A percentile compares a stretch with the other conserved stretches of the same genome.
These are phyloP conservation scores for Peromyscus maniculatus DNA, from an alignment of 2,113 vertebrate genomes.

Conservation along the genomic window DNA sequence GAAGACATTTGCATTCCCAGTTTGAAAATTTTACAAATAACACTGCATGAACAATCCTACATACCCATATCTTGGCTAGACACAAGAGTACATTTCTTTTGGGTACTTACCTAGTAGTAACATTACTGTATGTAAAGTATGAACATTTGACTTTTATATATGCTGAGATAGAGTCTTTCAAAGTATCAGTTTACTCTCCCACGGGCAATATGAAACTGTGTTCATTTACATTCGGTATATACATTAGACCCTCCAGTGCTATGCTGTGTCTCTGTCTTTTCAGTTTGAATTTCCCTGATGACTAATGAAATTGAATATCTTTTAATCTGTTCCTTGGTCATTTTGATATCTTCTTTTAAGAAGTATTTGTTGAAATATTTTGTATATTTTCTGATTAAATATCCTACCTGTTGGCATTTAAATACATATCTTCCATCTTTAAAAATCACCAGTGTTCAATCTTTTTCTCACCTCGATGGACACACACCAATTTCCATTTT, in stretches of 20 bases:
- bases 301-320: not conserved
- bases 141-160: not conserved
- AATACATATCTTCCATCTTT: not conserved
- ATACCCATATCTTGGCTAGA: not conserved
- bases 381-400: not conserved
- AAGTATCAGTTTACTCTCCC: constrained; percentile 4
- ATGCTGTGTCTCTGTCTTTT: not conserved
- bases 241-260: constrained; percentile 30
- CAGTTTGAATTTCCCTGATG: not conserved
- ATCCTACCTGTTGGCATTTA: not conserved
- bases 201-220: constrained; percentile 5
- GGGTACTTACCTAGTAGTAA: not conserved
- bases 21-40: not conserved
- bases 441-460: not conserved
- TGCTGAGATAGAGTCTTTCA: not conserved
- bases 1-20: not conserved
- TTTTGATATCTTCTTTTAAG: not conserved
- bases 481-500: not conserved
- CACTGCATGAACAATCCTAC: not conserved
- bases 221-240: constrained; percentile 36
- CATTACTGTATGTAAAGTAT: not conserved
- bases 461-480: not conserved
- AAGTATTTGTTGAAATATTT: not conserved
- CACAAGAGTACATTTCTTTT: not conserved
- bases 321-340: constrained; percentile 16